Percentiles rank a stretch among this genome's conserved stretches.
These are phyloP conservation scores for Ceyx melanurus DNA, from an alignment of 2,113 vertebrate species.

Conservation along the genomic window DNA sequence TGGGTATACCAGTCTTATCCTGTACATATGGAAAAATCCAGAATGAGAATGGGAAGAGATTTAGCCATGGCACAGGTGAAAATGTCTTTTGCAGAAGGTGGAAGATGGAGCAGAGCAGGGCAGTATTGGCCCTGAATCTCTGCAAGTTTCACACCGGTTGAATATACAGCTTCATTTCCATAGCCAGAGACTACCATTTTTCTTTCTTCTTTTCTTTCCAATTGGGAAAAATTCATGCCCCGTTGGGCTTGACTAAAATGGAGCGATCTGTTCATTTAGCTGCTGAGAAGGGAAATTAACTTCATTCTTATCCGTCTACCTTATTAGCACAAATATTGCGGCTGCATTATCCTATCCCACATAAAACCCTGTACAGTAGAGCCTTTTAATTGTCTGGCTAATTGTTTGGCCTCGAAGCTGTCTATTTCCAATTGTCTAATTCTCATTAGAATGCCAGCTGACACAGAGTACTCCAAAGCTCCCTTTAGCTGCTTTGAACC, in stretches of 20 bases:
- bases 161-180: not conserved
- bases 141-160: not conserved
- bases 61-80: not conserved
- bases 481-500: slow-evolving; percentile 70
- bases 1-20: not conserved
- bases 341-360: slow-evolving; percentile 52
- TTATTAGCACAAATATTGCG: slow-evolving; percentile 72
- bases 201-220: not conserved
- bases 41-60: not conserved
- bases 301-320: slow-evolving; percentile 62
- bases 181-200: not conserved
- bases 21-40: not conserved
- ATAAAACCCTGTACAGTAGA: slow-evolving; percentile 65
- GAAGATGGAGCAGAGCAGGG: not conserved
- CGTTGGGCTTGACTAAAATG: slow-evolving; percentile 33
- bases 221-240: not conserved
- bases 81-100: not conserved
- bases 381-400: slow-evolving; percentile 71
- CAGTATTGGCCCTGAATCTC: not conserved
- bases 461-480: slow-evolving; percentile 53
- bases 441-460: slow-evolving; percentile 72
- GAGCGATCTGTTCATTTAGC: slow-evolving; percentile 53
- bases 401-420: slow-evolving; percentile 72
- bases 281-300: slow-evolving; percentile 66
- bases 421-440: slow-evolving; percentile 71